Conservation (phyloP, 2,888 invertebrate genomes). For the Alentia gelatinosa region DNA sequence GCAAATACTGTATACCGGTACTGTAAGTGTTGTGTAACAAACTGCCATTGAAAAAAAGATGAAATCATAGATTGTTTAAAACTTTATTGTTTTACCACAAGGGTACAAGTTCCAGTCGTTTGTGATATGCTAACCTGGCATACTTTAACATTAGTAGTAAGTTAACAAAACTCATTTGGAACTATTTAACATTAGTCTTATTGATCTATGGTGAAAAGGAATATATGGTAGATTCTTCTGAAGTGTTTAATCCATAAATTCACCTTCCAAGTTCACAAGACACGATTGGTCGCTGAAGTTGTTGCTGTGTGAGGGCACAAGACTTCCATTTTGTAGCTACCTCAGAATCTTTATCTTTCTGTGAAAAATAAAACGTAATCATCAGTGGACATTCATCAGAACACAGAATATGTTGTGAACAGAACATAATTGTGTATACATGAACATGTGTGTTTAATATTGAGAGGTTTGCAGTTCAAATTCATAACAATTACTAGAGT, state of each 20-base stretch:
- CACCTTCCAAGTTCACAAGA: conserved; percentile 92
- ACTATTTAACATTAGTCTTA: too few relatives aligned
- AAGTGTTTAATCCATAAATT: too few relatives aligned
- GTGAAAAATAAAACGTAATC: conserved; percentile 60
- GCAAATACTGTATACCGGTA: background rate
- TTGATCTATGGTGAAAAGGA: too few relatives aligned
- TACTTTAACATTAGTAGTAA: too few relatives aligned
- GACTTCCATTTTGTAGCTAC: conserved; percentile 96
- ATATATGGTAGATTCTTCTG: too few relatives aligned
- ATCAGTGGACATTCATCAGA: background rate
- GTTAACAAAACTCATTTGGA: too few relatives aligned
- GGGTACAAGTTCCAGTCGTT: too few relatives aligned
- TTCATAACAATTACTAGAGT: background rate
- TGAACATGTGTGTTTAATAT: background rate
- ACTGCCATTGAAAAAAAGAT: too few relatives aligned
- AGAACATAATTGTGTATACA: background rate
- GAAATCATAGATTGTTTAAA: too few relatives aligned
- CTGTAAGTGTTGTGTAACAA: background rate
- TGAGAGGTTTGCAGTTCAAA: background rate
- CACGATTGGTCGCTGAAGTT: conserved; percentile 92
- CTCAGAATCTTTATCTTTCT: conserved; percentile 98
- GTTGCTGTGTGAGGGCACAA: conserved; percentile 91
- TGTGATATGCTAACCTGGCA: too few relatives aligned
- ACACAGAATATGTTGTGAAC: background rate
- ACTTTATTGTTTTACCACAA: too few relatives aligned